Conservation (phyloP, 1,140 invertebrate species). For the Brachystomella parvula region DNA sequence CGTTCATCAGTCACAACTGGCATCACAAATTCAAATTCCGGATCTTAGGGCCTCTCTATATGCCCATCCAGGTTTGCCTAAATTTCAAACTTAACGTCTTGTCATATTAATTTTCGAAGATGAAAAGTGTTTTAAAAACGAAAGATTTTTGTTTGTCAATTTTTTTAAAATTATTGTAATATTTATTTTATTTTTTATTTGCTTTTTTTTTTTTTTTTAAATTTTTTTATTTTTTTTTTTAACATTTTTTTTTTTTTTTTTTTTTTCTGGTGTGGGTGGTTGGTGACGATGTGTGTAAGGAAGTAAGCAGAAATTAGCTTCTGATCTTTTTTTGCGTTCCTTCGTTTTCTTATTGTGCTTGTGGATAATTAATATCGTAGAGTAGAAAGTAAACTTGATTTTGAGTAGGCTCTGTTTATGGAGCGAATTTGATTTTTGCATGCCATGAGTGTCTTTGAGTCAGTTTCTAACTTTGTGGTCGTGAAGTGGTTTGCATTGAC, state of each 20-base stretch:
- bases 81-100: too few relatives aligned
- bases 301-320: too few relatives aligned
- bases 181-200: not conserved
- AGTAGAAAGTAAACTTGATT: not conserved
- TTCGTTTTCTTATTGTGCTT: not conserved
- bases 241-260: too few relatives aligned
- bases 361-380: not conserved
- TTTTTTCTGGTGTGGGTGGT: too few relatives aligned
- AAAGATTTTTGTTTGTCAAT: too few relatives aligned
- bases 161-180: too few relatives aligned
- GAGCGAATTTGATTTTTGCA: not conserved
- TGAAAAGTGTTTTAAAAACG: too few relatives aligned
- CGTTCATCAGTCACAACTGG: conserved; percentile 31
- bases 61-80: conserved; percentile 25
- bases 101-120: too few relatives aligned
- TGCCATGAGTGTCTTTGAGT: not conserved
- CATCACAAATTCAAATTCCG: conserved; percentile 27
- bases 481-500: conserved; percentile 7
- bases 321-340: too few relatives aligned
- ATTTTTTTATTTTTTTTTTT: conserved; percentile 1
- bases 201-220: too few relatives aligned
- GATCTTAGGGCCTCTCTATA: conserved; percentile 39
- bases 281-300: too few relatives aligned
- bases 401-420: not conserved
- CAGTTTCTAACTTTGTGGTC: not conserved